Evolutionary conservation across 2,888 invertebrate species (phyloP).

Genomic region (Drosophila greeni): DNA sequence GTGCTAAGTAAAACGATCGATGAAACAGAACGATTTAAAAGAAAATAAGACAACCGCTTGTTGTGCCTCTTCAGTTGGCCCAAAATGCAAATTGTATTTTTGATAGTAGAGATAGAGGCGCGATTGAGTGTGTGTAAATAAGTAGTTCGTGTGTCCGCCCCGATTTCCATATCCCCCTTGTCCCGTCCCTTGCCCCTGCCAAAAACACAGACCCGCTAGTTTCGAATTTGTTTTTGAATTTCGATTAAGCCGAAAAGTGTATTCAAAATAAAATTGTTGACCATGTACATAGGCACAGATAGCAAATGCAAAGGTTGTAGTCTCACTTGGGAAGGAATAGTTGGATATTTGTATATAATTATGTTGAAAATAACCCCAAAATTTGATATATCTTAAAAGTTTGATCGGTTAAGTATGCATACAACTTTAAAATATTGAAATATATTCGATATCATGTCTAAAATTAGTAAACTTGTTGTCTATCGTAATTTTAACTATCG

Average conservation of each 20-base stretch:
- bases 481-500: too few relatives aligned
- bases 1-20: conserved; percentile 3
- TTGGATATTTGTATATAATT: background rate
- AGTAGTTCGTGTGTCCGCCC: conserved; percentile 23
- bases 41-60: background rate
- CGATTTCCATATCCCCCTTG: conserved; percentile 9
- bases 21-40: background rate
- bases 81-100: conserved; percentile 28
- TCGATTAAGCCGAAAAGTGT: conserved; percentile 51
- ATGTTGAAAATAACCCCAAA: background rate
- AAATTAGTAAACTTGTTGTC: too few relatives aligned
- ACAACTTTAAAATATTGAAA: too few relatives aligned
- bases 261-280: conserved; percentile 55
- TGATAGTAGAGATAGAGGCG: conserved; percentile 2
- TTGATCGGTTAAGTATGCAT: too few relatives aligned
- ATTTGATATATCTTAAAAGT: too few relatives aligned
- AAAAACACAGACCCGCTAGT: conserved; percentile 19
- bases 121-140: conserved; percentile 53
- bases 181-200: background rate
- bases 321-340: background rate
- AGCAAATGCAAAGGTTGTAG: conserved; percentile 28
- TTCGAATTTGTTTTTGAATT: conserved; percentile 41
- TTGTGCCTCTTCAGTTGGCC: conserved; percentile 8
- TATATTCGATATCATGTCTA: background rate
- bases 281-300: conserved; percentile 58